Base-by-base conservation (phyloP, 2,888 invertebrate species). In the Sussaba pulchella region DNA sequence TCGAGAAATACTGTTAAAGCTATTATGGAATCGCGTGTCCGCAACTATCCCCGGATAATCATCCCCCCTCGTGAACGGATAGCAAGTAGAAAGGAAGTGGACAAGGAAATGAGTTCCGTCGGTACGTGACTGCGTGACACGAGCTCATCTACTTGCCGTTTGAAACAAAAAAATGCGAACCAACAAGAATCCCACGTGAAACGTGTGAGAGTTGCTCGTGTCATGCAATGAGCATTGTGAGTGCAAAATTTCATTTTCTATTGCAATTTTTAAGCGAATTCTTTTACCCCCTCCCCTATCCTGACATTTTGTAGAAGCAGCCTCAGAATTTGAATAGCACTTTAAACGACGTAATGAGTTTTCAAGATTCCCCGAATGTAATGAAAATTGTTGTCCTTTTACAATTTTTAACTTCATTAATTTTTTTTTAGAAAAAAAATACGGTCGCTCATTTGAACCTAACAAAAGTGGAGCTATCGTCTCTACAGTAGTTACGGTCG, bases 21-120 rank as follows among this genome's bases (percentile, higher is more conserved):
- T 5, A 47, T 39, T 21, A n/a, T 6, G 19, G 52, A 69, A 69
- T 82, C 70, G 82, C 84, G 81, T 84, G 82, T 74, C 54, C 57
- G 72, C 67, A 84, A 82, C 77, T 78, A 79, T 76, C 54, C 64
- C 63, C 63, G 66, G 54, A 82, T 78, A 78, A 81, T 83, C 73
- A 63, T 76, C 79, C 64, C 69, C 31, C 14, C 52, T 66, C 41
- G 57, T 39, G 59, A 52, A 72, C 81, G 69, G 64, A 82, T 76
- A 78, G 76, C 70, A 19, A 50, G 47, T 10, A 14, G 12, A 45
- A n/a, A 17, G 41, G 67, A 61, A 61, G 61, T 47, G 54, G 61
- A 57, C 61, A 17, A 63, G 64, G 43, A 74, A 78, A 74, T 77
- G 52, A 41, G 19, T 72, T 64, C 61, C 14, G 6, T 36, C 17